Percentiles rank a stretch among this genome's conserved stretches.
phyloP scores from a whole-genome alignment of 2,888 invertebrate genomes.

The Machimus rusticus region DNA sequence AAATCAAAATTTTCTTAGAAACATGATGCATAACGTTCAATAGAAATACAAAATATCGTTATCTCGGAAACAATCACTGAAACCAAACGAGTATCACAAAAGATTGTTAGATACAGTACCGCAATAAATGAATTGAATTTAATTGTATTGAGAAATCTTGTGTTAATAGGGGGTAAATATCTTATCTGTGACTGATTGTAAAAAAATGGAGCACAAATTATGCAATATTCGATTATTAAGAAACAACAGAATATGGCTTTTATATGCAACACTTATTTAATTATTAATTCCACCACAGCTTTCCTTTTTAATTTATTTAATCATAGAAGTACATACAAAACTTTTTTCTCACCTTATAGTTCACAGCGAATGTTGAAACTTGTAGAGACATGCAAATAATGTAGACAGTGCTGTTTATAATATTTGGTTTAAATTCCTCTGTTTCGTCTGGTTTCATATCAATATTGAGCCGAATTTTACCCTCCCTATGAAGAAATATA shows the following conservation, averaged over 20 bases:
- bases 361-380: slow-evolving; percentile 98
- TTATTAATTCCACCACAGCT: background rate
- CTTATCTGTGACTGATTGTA: background rate
- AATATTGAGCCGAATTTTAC: slow-evolving; percentile 68
- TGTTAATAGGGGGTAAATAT: background rate
- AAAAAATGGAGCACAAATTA: background rate
- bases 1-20: no score
- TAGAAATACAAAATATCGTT: no score
- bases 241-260: background rate
- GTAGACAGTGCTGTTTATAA: slow-evolving; percentile 97
- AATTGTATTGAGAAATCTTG: no score
- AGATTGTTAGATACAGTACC: no score
- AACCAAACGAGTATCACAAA: no score
- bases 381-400: slow-evolving; percentile 97
- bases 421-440: slow-evolving; percentile 89
- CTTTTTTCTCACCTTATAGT: slow-evolving; percentile 82
- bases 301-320: no score
- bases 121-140: no score
- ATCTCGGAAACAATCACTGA: no score
- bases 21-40: no score
- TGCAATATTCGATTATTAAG: background rate
- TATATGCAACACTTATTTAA: background rate
- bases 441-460: slow-evolving; percentile 72
- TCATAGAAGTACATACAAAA: no score
- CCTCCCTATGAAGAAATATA: slow-evolving; percentile 63